Conservation (phyloP, 2,113 vertebrate species). For the Sylvietta virens region DNA sequence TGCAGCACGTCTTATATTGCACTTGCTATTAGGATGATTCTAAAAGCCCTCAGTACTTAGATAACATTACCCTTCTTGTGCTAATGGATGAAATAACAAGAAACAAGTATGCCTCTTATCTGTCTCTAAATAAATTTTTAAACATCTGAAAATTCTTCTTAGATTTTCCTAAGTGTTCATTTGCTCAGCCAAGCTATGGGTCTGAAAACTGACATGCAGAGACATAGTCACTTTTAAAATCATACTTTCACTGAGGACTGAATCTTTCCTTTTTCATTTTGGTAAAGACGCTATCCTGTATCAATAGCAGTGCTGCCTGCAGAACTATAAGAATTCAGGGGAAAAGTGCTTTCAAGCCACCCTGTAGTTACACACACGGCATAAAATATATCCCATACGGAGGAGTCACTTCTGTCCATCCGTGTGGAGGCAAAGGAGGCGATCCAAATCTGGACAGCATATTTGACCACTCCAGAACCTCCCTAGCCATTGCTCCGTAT, state of each 20-base stretch:
- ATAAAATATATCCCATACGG: background rate
- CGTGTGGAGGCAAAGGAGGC: background rate
- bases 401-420: background rate
- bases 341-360: background rate
- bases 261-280: background rate
- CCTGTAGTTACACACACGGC: fast-evolving
- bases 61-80: background rate
- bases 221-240: background rate
- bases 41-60: background rate
- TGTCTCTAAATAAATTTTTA: background rate
- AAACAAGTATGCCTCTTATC: background rate
- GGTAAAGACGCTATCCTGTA: background rate
- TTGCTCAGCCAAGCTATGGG: background rate
- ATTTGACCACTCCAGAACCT: background rate
- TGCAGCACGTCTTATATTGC: background rate
- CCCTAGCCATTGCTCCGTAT: background rate
- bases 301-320: background rate
- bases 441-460: background rate
- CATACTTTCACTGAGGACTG: background rate
- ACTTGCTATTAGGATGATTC: background rate
- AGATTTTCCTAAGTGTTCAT: background rate
- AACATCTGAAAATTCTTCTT: background rate
- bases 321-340: background rate
- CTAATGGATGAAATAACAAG: background rate
- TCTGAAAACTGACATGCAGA: background rate